A percentile compares a stretch with the other conserved stretches of the same genome.
phyloP scores from a whole-genome alignment of 1,140 invertebrate genomes.

The Latrodectus geometricus region DNA sequence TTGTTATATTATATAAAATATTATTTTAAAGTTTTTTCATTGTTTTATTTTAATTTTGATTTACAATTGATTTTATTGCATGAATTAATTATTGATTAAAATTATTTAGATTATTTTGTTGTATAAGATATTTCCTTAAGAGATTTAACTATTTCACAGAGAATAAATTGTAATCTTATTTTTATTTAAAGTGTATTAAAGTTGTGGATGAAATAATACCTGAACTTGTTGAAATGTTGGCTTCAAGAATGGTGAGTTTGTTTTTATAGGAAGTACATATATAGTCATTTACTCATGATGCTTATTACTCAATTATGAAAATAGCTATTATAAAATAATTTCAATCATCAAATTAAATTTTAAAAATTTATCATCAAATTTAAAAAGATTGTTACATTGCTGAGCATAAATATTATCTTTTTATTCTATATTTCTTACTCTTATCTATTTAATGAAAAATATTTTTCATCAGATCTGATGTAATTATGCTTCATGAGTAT shows the following conservation, averaged over 20 bases:
- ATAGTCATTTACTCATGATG: background rate
- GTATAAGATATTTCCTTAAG: background rate
- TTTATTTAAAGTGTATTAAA: slow-evolving; percentile 75
- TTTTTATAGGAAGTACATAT: background rate
- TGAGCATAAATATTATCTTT: no score
- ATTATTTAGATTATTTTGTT: background rate
- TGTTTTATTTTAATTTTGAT: background rate
- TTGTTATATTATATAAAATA: no score
- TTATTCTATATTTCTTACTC: no score
- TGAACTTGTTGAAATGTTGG: slow-evolving; percentile 85
- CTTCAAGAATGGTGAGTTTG: slow-evolving; percentile 79
- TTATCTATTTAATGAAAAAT: no score
- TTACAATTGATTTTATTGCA: background rate
- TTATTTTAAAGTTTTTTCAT: background rate
- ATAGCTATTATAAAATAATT: no score
- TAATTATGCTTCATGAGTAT: no score
- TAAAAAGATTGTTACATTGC: no score
- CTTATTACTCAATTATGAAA: background rate
- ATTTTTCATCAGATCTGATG: no score
- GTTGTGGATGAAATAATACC: slow-evolving; percentile 88
- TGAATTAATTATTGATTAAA: background rate
- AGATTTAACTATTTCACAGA: background rate
- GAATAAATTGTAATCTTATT: background rate
- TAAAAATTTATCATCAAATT: no score
- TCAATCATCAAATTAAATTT: no score